Evolutionary conservation across 1,140 invertebrate genomes (phyloP).

Genomic region (Melitaea cinxia): DNA sequence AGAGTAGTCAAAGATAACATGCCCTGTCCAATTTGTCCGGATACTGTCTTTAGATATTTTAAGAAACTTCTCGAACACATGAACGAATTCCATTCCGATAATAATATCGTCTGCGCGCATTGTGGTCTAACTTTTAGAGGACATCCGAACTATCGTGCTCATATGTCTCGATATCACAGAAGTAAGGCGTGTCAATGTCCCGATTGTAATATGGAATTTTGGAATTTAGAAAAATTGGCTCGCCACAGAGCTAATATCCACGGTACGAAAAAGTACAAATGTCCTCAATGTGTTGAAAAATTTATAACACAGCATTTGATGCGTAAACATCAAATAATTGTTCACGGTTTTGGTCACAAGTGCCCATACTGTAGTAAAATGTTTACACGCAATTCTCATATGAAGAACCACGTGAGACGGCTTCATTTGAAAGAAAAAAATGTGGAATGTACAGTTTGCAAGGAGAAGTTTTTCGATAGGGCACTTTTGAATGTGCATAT

Average conservation of each 20-base stretch:
- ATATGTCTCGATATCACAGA: slow-evolving; percentile 52
- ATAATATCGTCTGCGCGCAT: slow-evolving; percentile 59
- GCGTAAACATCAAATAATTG: slow-evolving; percentile 65
- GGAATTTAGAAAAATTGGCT: slow-evolving; percentile 29
- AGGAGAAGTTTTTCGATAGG: slow-evolving; percentile 75
- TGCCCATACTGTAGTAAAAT: slow-evolving; percentile 62
- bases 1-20: slow-evolving; percentile 59
- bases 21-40: slow-evolving; percentile 55
- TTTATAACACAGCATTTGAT: slow-evolving; percentile 46
- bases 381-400: slow-evolving; percentile 69
- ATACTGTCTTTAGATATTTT: slow-evolving; percentile 54
- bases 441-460: slow-evolving; percentile 56
- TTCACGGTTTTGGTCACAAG: slow-evolving; percentile 63
- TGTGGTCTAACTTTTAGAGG: slow-evolving; percentile 61
- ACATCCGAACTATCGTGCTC: slow-evolving; percentile 54
- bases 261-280: slow-evolving; percentile 32
- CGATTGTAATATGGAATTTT: slow-evolving; percentile 50
- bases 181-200: slow-evolving; percentile 42
- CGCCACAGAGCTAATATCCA: background rate
- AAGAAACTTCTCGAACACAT: slow-evolving; percentile 59
- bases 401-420: slow-evolving; percentile 62
- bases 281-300: slow-evolving; percentile 53
- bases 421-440: slow-evolving; percentile 70
- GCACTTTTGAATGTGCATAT: slow-evolving; percentile 73
- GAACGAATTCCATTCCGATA: slow-evolving; percentile 52